Evolutionary conservation across 2,888 invertebrate species (phyloP), one percentile per base, ranked within the genome.

Genomic region (Tiliacea aurago): DNA sequence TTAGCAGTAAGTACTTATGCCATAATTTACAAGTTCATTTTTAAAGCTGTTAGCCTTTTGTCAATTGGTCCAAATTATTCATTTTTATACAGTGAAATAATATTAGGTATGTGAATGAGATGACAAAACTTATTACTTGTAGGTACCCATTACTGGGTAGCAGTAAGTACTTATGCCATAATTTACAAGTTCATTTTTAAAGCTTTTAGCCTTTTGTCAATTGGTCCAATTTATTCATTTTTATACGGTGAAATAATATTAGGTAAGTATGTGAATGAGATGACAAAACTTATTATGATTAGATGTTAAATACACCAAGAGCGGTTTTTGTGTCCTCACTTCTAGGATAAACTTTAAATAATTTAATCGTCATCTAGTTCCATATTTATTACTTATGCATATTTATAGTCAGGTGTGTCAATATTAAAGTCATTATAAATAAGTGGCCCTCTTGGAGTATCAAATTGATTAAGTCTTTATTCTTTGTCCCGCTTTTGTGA

Each of bases 141-240:
- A 63, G 28, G 28, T 28, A 28, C 28, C 55, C 47, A 73, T 80
- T 78, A 73, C 62, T 70, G 55, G 59, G 80, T 78, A 63, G 59
- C 76, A 72, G 51, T 71, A 76, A 74, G 18, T 68, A n/a, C n/a
- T n/a, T n/a, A 43, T 55, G 62, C 51, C 43, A 73, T 72, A 56
- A 74, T 76, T 85, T 58, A 68, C 49, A 64, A 59, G 49, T 53
- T 68, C n/a, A 61, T 63, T 75, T 79, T 75, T 45, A 67, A 76
- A 78, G 53, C 45, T 67, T 68, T 71, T 70, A 43, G 5, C 11
- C 10, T 59, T 70, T 70, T 41, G 9, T 43, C 62, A 55, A 67
- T 56, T 49, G 7, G 53, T 9, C 33, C 43, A 55, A 53, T 49
- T 78, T 45, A 43, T 66, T 61, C 23, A 53, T 73, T 49, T 18